phyloP scores from a whole-genome alignment of 1,140 invertebrate genomes.

The Parasteatoda tepidariorum region DNA sequence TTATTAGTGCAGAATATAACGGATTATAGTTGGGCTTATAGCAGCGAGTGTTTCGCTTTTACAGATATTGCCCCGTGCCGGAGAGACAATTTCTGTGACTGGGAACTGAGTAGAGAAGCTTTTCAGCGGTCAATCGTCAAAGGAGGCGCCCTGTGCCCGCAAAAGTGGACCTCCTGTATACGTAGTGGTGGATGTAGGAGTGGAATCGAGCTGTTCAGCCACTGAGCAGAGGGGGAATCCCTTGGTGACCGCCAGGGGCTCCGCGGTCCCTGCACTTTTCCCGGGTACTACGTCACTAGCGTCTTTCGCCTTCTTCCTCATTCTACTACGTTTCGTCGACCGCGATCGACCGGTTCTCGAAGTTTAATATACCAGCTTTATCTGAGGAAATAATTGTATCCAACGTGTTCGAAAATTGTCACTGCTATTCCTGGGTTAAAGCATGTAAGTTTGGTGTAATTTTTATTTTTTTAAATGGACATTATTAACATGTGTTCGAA shows the following conservation, averaged over 20 bases:
- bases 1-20: too few relatives aligned
- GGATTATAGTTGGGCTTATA: too few relatives aligned
- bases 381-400: too few relatives aligned
- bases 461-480: too few relatives aligned
- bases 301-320: background rate
- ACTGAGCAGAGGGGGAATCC: background rate
- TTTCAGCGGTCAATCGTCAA: background rate
- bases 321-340: constrained; percentile 32
- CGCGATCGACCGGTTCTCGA: constrained; percentile 47
- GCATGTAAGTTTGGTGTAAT: background rate
- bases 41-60: too few relatives aligned
- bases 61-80: too few relatives aligned
- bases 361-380: too few relatives aligned
- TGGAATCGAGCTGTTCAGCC: background rate
- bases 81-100: too few relatives aligned
- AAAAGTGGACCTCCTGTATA: background rate
- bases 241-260: constrained; percentile 50
- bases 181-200: background rate
- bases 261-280: constrained; percentile 8
- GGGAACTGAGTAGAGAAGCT: too few relatives aligned
- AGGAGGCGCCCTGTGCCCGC: background rate
- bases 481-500: too few relatives aligned
- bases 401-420: too few relatives aligned
- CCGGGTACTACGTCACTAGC: constrained; percentile 38
- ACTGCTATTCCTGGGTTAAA: too few relatives aligned